Conservation (phyloP, 2,888 invertebrate genomes). For the Stictocephala bisonia region DNA sequence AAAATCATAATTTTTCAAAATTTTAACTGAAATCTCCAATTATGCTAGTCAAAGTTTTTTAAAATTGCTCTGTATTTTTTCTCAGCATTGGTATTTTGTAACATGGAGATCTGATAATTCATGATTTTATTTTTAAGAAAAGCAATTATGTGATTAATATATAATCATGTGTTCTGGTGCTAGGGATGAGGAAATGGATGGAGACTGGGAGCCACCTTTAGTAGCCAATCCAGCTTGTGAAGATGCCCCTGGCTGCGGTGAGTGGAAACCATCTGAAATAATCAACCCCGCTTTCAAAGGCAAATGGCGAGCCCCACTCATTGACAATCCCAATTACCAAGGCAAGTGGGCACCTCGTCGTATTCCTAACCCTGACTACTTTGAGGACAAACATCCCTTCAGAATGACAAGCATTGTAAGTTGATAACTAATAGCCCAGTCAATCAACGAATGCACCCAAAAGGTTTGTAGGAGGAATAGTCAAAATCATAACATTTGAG, state of each 20-base stretch:
- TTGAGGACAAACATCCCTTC: constrained; percentile 91
- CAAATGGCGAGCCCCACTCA: constrained; percentile 89
- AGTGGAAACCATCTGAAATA: constrained; percentile 86
- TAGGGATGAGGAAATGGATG: constrained; percentile 98
- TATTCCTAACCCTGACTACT: constrained; percentile 93
- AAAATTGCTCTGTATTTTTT: too few species aligned
- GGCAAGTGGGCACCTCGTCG: constrained; percentile 94
- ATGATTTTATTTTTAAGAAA: too few species aligned
- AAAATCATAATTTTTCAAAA: too few species aligned
- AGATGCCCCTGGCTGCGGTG: constrained; percentile 88
- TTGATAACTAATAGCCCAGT: not conserved
- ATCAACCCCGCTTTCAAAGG: constrained; percentile 95
- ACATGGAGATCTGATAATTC: too few species aligned
- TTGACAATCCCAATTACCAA: constrained; percentile 93
- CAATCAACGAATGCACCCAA: too few species aligned
- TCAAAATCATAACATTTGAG: too few species aligned
- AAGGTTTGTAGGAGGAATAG: too few species aligned
- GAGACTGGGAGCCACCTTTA: constrained; percentile 96
- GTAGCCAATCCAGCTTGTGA: constrained; percentile 90
- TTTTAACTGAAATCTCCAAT: too few species aligned
- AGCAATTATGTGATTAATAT: not conserved
- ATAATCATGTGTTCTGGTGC: constrained; percentile 47
- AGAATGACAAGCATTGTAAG: constrained; percentile 83
- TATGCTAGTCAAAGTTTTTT: too few species aligned
- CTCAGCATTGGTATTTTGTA: too few species aligned